Base-by-base conservation (phyloP, 1,140 invertebrate genomes). In the Aethina tumida region DNA sequence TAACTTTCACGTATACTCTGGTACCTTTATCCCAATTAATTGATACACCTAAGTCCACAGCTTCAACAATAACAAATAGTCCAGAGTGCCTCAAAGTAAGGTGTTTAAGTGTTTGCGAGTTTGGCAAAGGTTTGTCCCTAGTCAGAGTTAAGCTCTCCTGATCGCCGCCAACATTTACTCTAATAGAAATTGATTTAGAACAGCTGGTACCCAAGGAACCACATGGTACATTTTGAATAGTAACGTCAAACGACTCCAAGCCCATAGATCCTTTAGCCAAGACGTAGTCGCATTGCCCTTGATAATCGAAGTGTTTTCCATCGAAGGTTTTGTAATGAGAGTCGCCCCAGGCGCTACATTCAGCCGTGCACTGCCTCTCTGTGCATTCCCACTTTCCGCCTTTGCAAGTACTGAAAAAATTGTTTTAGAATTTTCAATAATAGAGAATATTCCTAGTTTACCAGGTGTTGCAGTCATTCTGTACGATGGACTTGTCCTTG, bases 281-380 rank as follows among this genome's bases (percentile, higher is more conserved):
- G 8, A 91, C 69, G 53, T 93, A 93, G 39, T 86, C 80, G 56
- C 90, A 95, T 27, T 79, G 72, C 18, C 89, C 86, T 60, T 92
- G 84, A 61, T 92, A 93, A 55, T 91, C 83, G 56, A 75, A 93
- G 5, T 73, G 64, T n/a, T 72, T 73, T 0, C 79, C 81, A 63
- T 93, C 90, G 54, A 88, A 94, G 1, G 84, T 89, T 45, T 75
- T 78, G 54, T 86, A 85, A 59, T 94, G 89, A 1, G 84, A 87
- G 52, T 88, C 84, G 3, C 87, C 86, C 84, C 84, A 90, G 3
- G 80, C 74, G 10, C 73, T 72, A 59, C 87, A 92, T 10, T 80
- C 67, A 6, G 75, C 81, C 24, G 75, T 65, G 45, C 82, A 85
- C 10, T 64, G 60, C 25, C 71, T 64, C 3, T 70, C 59, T 0